phyloP scores from a whole-genome alignment of 2,888 invertebrate species.

The Fissipunctia ypsillon region DNA sequence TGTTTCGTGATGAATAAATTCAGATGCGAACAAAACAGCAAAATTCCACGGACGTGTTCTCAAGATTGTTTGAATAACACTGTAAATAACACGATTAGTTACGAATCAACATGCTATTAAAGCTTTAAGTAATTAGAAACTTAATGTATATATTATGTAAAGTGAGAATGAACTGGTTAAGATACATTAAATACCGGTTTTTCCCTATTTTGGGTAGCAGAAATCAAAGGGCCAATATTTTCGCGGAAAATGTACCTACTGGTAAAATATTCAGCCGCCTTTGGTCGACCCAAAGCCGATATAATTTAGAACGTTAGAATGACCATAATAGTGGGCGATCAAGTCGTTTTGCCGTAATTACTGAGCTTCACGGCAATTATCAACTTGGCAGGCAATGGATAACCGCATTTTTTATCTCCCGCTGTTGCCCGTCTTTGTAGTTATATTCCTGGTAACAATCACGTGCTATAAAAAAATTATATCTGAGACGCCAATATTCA shows the following conservation, averaged over 20 bases:
- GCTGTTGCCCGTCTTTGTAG: too few species aligned
- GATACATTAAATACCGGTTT: background rate
- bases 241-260: background rate
- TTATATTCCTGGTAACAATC: too few species aligned
- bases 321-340: too few species aligned
- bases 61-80: constrained; percentile 27
- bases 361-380: too few species aligned
- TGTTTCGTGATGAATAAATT: background rate
- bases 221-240: background rate
- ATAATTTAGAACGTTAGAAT: too few species aligned
- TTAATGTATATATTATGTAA: background rate
- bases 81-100: constrained; percentile 34
- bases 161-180: background rate
- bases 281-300: too few species aligned
- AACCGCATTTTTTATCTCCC: too few species aligned
- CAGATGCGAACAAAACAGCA: background rate
- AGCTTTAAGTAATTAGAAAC: constrained; percentile 13
- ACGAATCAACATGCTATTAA: constrained; percentile 19
- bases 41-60: constrained; percentile 7
- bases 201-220: background rate
- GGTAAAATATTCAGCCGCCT: too few species aligned
- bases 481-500: too few species aligned
- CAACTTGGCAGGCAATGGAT: too few species aligned
- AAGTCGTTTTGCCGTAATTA: too few species aligned
- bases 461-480: too few species aligned